Conservation (phyloP, 2,888 invertebrate species). For the Cyclophora punctaria region DNA sequence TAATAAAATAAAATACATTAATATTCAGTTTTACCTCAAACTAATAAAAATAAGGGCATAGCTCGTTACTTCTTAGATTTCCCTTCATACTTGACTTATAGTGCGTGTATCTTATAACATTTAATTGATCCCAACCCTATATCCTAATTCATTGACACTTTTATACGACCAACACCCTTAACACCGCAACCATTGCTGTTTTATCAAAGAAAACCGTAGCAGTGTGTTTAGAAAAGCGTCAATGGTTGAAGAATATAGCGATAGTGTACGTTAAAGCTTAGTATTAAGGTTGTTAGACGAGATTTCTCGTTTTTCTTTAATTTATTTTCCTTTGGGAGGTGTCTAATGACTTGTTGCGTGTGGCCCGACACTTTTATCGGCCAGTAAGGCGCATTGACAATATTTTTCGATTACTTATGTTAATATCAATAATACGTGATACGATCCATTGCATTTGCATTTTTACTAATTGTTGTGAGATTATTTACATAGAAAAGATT, state of each 20-base stretch:
- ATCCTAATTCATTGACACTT: conserved; percentile 28
- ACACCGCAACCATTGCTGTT: conserved; percentile 26
- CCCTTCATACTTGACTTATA: conserved; percentile 52
- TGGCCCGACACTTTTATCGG: conserved; percentile 72
- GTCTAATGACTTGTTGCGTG: conserved; percentile 73
- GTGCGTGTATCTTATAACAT: conserved; percentile 58
- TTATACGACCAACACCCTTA: conserved; percentile 10
- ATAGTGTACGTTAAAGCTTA: conserved; percentile 23
- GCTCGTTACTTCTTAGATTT: conserved; percentile 61
- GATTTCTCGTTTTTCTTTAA: conserved; percentile 70
- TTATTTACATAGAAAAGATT: too few species aligned
- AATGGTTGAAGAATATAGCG: conserved; percentile 18
- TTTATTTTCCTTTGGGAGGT: conserved; percentile 71
- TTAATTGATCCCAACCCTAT: conserved; percentile 53
- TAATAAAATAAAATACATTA: neutral
- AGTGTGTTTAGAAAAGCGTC: conserved; percentile 10
- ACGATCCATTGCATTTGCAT: neutral
- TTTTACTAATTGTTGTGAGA: too few species aligned
- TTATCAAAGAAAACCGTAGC: neutral
- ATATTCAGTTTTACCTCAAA: conserved; percentile 34
- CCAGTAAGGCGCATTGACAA: conserved; percentile 64
- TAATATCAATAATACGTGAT: conserved; percentile 43
- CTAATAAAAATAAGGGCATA: conserved; percentile 38
- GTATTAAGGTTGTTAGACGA: conserved; percentile 55
- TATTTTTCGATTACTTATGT: conserved; percentile 68